Conservation (phyloP, 2,797 vertebrate species). For the Melanogrammus aeglefinus region DNA sequence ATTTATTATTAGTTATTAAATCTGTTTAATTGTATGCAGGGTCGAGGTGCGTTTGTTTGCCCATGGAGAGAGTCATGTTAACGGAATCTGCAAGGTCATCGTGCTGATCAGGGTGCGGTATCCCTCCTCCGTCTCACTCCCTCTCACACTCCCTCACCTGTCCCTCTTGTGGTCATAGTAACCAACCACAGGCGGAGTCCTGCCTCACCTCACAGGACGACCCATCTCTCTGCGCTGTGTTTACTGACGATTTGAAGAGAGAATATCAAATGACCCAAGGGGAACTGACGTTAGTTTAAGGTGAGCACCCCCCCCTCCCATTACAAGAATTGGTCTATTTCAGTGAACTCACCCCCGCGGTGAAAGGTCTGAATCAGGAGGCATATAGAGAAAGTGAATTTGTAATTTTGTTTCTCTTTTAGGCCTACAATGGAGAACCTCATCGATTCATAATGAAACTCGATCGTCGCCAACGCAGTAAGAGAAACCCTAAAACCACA, state of each 20-base stretch:
- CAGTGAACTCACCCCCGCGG: background rate
- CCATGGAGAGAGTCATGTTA: slow-evolving; percentile 2
- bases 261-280: too few species aligned
- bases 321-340: background rate
- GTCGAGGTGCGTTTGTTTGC: slow-evolving; percentile 37
- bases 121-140: background rate
- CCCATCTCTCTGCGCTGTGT: too few species aligned
- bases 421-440: slow-evolving; percentile 63
- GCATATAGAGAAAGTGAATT: slow-evolving; percentile 45
- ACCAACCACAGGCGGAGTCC: background rate
- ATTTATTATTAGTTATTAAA: background rate
- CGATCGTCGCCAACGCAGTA: slow-evolving; percentile 30
- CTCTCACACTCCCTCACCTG: slow-evolving; percentile 29
- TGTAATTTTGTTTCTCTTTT: slow-evolving; percentile 24
- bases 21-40: slow-evolving; percentile 23
- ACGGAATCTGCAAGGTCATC: background rate
- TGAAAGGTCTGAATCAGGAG: slow-evolving; percentile 56
- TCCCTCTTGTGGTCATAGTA: slow-evolving; percentile 64
- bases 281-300: too few species aligned
- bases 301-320: too few species aligned
- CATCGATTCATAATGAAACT: slow-evolving; percentile 71
- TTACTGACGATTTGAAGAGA: too few species aligned
- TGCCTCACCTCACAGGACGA: background rate
- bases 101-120: background rate
- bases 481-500: slow-evolving; percentile 70